Conservation (phyloP, 2,888 invertebrate genomes). For the Dromius quadrimaculatus region DNA sequence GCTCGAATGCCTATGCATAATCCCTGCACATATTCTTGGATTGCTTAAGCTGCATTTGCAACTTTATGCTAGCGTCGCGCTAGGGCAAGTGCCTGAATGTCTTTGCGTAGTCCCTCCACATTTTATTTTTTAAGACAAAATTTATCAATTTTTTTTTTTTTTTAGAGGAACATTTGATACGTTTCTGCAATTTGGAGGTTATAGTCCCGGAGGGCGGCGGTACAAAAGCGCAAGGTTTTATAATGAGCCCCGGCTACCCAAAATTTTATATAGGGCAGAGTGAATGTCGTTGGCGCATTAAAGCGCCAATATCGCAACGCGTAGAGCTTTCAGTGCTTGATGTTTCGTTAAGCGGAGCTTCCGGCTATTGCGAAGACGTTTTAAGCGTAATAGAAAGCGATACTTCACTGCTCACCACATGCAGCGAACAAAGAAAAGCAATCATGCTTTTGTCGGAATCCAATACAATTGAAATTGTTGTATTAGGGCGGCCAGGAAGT, state of each 20-base stretch:
- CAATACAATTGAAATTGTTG: slow-evolving; percentile 11
- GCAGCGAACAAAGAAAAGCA: slow-evolving; percentile 3
- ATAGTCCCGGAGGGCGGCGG: slow-evolving; percentile 63
- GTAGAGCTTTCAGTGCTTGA: slow-evolving; percentile 77
- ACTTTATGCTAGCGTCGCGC: too few relatives aligned
- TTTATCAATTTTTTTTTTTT: too few relatives aligned
- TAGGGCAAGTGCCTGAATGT: too few relatives aligned
- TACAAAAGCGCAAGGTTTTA: slow-evolving; percentile 72
- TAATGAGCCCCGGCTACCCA: slow-evolving; percentile 81
- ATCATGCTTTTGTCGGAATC: slow-evolving; percentile 7
- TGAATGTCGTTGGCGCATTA: slow-evolving; percentile 77
- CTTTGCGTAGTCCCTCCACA: too few relatives aligned
- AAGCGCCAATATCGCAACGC: slow-evolving; percentile 73
- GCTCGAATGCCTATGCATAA: too few relatives aligned
- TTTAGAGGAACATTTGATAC: slow-evolving; percentile 66
- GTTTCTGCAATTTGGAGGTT: slow-evolving; percentile 68
- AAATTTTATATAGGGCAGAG: slow-evolving; percentile 77
- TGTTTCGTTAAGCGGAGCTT: slow-evolving; percentile 76
- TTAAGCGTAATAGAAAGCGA: slow-evolving; percentile 6
- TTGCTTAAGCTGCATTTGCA: too few relatives aligned
- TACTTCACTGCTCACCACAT: not conserved
- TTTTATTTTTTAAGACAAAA: too few relatives aligned
- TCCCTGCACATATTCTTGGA: too few relatives aligned
- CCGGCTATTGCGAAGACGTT: slow-evolving; percentile 29
- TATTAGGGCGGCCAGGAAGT: slow-evolving; percentile 30